Evolutionary conservation across 2,797 vertebrate species (phyloP), one percentile per base, ranked within the genome.

Genomic region (Pseudomugil gertrudae): DNA sequence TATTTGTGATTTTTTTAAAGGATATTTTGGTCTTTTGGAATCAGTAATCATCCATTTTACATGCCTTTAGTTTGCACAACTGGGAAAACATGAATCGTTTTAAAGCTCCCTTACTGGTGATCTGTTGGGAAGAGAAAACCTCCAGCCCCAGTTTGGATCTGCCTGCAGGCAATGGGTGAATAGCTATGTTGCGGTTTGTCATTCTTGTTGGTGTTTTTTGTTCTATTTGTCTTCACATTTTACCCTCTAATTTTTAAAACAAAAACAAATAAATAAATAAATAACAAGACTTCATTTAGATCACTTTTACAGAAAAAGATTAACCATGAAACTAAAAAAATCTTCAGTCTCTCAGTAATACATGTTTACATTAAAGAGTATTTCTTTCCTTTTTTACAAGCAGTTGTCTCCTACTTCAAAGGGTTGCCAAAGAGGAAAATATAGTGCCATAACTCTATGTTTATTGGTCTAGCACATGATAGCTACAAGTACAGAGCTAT

Each of bases 21-120:
- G n/a, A n/a, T n/a, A n/a, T n/a, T n/a, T n/a, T n/a, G n/a, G n/a
- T n/a, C n/a, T 19, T 43, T 43, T 43, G 19, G 2, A 2, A 30
- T 30, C 6, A 3, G 6, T 30, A 3, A 30, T 30, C n/a, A n/a
- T 30, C 29, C 3, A 3, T 30, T 6, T 30, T 30, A 3, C 29
- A 3, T 30, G 29, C 29, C 6, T 30, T 30, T 6, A 30, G 29
- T 30, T 30, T 30, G 29, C 29, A 3, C 29, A 30, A 6, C 29
- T 30, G 29, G 3, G 6, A 30, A 30, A 30, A 3, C 6, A 3
- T 30, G 6, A 30, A 78, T 64, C n/a, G n/a, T n/a, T 81, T 76
- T 57, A 57, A 74, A 63, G 73, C 67, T 65, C 50, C 53, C 78
- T 43, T 11, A 5, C 29, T n/a, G 40, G 24, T 83, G 74, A 85